Evolutionary conservation across 2,797 vertebrate species (phyloP).

Genomic region (Gastrophryne carolinensis): DNA sequence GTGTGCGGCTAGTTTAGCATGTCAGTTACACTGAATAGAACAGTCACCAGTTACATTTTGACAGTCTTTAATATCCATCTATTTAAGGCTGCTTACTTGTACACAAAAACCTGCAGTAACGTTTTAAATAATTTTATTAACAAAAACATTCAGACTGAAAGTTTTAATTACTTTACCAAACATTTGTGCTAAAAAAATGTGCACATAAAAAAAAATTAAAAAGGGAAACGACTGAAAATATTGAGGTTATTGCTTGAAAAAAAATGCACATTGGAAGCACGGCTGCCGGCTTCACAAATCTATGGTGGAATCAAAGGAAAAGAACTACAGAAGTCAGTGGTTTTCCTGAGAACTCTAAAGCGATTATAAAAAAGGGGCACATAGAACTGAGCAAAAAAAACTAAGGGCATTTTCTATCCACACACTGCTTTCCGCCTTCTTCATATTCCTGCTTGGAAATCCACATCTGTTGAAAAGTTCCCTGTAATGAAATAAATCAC

Average conservation of each 20-base stretch:
- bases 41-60: not conserved
- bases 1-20: no score
- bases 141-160: not conserved
- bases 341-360: slow-evolving; percentile 89
- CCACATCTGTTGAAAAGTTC: slow-evolving; percentile 99
- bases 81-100: not conserved
- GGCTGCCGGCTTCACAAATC: slow-evolving; percentile 34
- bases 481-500: slow-evolving; percentile 72
- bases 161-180: not conserved
- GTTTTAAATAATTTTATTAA: slow-evolving; percentile 19
- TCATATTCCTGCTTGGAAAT: slow-evolving; percentile 99
- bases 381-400: slow-evolving; percentile 58
- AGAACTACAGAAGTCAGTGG: slow-evolving; percentile 70
- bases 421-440: slow-evolving; percentile 97
- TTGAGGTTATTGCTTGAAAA: slow-evolving; percentile 43
- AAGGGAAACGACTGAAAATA: slow-evolving; percentile 21
- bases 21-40: not conserved
- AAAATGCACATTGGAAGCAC: not conserved
- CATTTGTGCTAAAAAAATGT: no score
- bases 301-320: slow-evolving; percentile 64
- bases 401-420: slow-evolving; percentile 97
- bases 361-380: slow-evolving; percentile 68
- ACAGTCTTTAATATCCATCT: slow-evolving; percentile 24
- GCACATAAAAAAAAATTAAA: not conserved
- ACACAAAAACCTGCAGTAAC: not conserved